Evolutionary conservation across 53 echinoderm and acorn worm genomes (phyloP), one percentile per base, ranked within the genome.

Genomic region (Echinometra lucunter): DNA sequence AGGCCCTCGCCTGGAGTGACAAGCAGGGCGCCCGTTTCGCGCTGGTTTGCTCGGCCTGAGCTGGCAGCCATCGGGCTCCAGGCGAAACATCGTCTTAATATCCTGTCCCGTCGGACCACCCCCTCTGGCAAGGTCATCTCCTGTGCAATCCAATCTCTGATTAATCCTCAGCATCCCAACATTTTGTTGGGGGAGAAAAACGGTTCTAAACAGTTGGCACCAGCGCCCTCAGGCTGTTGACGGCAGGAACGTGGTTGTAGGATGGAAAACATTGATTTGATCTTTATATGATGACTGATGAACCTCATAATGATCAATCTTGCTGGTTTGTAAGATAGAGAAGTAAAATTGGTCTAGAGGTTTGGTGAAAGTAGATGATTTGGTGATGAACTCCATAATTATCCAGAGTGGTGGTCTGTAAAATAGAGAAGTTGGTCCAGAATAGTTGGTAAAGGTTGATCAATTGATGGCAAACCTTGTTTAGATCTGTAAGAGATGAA

Each of bases 41-140:
- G 47, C 85, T 85, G 45, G 85, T 85, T 85, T 85, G 49, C 85
- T 49, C 28, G 45, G 85, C 85, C 49, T 85, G 85, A 85, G n/a
- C 49, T n/a, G 9, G 85, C 85, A 27, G 85, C 85, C 11, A n/a
- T 49, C 85, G 27, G n/a, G 85, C 85, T 85, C 49, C 85, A 28
- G 30, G 85, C 85, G 85, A 85, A 85, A 85, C 85, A 85, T 85
- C 28, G 30, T 85, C 85, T 85, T 85, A 85, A 85, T 85, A 85
- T 85, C 85, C 85, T 85, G 85, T 85, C 85, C 85, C 85, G 3
- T 85, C 3, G 53, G 85, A 85, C 85, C 49, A n/a, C 34, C 49
- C 47, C 85, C 85, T n/a, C 85, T 1, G 49, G 85, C 85, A 85
- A 85, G 85, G 85, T 85, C 85, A 85, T 85, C 28, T 49, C 49